Evolutionary conservation across 2,797 vertebrate genomes (phyloP), one percentile per base, ranked within the genome.

Genomic region (Lepus townsendii): DNA sequence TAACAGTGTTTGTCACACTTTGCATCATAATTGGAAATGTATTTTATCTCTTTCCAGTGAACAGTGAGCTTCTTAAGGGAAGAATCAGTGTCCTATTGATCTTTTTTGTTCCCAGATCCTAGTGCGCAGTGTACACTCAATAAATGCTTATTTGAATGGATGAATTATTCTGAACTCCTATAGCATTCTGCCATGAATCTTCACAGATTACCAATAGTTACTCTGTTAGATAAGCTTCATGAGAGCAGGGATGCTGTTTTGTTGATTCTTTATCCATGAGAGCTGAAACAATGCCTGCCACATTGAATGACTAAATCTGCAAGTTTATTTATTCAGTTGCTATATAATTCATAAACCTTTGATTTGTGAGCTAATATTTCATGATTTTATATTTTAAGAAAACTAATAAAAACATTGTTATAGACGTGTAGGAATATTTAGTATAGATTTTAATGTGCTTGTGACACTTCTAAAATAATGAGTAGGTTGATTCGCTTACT

Each of bases 81-180:
- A 54, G 91, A 95, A 73, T 89, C 13, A 13, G 7, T 63, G 65
- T 83, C 89, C 90, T 92, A 72, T 1, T 93, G 20, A 71, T 89
- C 65, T 47, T 83, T 47, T 91, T 88, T 76, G 26, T 52, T 38
- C 54, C 22, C 19, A 89, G 71, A 86, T 77, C 35, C 47, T 54
- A 38, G 19, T 83, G 82, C 7, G 63, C 17, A 65, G 14, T 91
- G 4, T 84, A 17, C 24, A 66, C 11, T 93, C 88, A 75, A 22
- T 38, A 77, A 57, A 66, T 92, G 19, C 52, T 91, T 86, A 83
- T 78, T 88, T 86, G 69, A 88, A 54, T 89, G 57, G 72, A 72
- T 82, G 62, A 91, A 78, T 77, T 32, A 69, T 77, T 94, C 22
- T 24, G 66, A 94, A 86, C 62, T 72, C 3, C n/a, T 52, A 22